Conservation (phyloP, 1,140 invertebrate species). For the Bombus terrestris region DNA sequence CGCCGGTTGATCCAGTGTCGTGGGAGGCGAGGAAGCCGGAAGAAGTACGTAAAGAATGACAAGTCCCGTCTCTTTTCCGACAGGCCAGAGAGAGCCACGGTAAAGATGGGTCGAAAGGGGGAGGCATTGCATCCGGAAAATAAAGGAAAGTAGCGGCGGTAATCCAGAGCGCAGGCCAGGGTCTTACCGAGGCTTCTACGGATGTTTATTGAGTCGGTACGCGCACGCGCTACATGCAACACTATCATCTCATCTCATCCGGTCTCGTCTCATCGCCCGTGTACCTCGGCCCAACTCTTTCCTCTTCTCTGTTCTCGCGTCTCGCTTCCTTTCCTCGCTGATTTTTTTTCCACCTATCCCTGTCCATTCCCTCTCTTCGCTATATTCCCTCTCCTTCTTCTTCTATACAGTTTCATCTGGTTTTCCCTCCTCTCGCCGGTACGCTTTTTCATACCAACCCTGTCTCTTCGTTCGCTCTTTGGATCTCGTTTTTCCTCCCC, state of each 20-base stretch:
- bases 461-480: conserved; percentile 20
- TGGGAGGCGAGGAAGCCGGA: background rate
- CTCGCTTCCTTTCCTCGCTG: conserved; percentile 10
- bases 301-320: background rate
- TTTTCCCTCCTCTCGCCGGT: conserved; percentile 9
- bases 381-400: conserved; percentile 2
- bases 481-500: background rate
- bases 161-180: conserved; percentile 78
- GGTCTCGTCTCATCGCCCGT: conserved; percentile 69
- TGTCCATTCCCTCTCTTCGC: background rate
- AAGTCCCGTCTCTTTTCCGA: conserved; percentile 38
- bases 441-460: background rate
- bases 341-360: conserved; percentile 37
- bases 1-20: background rate
- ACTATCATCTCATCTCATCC: conserved; percentile 74
- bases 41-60: conserved; percentile 42
- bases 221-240: conserved; percentile 75
- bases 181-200: conserved; percentile 77
- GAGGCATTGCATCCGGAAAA: conserved; percentile 70
- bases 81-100: conserved; percentile 35
- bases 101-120: conserved; percentile 45
- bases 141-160: conserved; percentile 77
- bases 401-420: conserved; percentile 1
- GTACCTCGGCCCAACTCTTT: conserved; percentile 47
- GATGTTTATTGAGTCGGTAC: conserved; percentile 80